Base-by-base conservation (phyloP, 2,797 vertebrate species). In the Tokudaia muenninki region DNA sequence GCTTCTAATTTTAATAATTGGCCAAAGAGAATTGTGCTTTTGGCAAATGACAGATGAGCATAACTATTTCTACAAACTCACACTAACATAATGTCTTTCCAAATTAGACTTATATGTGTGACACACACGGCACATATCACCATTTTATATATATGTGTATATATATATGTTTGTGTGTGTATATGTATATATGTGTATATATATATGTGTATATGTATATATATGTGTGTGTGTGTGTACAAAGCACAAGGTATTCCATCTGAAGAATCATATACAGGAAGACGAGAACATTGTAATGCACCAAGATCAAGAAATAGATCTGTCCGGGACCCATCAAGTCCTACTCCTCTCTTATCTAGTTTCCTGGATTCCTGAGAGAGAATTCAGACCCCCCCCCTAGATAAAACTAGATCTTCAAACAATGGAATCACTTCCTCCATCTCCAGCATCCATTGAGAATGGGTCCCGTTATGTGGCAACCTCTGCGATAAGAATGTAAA, bases 1-100 rank as follows among this genome's bases (percentile, higher is more conserved):
- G 19, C 3, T n/a, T 95, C 90, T 61, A 34, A 55, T 55, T 93
- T 88, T 88, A n/a, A 75, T 90, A 37, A 91, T 79, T 92, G 89
- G 16, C 34, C 67, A 50, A 87, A 21, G 34, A 83, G 41, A 78
- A 82, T 94, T 82, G 77, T 0, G 67, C 0, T 65, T 65, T 31
- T 37, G 29, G 34, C 26, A 82, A 83, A 77, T 50, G 67, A 59
- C 77, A 80, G 19, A 3, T 55, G 34, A 77, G 44, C 1, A 14
- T 93, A 41, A 92, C n/a, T 50, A 57, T 92, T 92, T 87, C 47
- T 57, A 63, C 50, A 92, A 82, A 94, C 44, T 83, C 22, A 86
- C 44, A 55, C 31, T 14, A 94, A 55, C 59, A 61, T 57, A 79
- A 26, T 75, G 10, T 37, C 61, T 91, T 79, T 80, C 50, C 14